Evolutionary conservation across 2,888 invertebrate species (phyloP).

Genomic region (Mantis religiosa): DNA sequence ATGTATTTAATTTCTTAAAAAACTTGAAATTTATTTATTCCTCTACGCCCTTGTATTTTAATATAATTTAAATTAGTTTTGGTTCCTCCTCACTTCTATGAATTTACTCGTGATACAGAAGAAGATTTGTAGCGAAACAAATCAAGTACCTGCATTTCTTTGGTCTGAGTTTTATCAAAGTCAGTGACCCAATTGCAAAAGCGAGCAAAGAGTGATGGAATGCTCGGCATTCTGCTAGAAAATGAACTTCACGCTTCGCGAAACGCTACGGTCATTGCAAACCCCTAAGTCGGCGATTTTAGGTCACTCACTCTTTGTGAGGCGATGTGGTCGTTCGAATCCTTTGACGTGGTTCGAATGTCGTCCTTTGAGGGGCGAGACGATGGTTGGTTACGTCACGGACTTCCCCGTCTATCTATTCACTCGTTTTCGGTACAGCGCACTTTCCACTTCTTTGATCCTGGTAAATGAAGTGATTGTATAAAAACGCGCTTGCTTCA

Average conservation of each 20-base stretch:
- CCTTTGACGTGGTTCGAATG: background rate
- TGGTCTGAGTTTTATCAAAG: no score
- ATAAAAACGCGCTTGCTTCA: background rate
- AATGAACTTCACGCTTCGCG: background rate
- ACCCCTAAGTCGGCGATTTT: background rate
- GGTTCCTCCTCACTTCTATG: no score
- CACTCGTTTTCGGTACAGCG: background rate
- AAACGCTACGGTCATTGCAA: background rate
- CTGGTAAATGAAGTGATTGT: background rate
- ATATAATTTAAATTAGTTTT: no score
- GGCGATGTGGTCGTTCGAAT: background rate
- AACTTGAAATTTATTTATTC: no score
- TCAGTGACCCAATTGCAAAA: background rate
- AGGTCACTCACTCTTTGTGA: background rate
- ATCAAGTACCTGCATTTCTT: no score
- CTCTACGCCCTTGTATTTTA: no score
- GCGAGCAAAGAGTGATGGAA: background rate
- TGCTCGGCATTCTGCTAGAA: background rate
- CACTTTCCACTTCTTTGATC: background rate
- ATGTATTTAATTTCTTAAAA: no score
- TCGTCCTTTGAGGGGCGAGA: background rate
- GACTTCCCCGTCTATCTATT: background rate
- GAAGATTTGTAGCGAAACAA: no score
- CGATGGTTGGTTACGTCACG: background rate
- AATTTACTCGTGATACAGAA: no score